Evolutionary conservation across 1,140 invertebrate species (phyloP).

Genomic region (Calephelis virginiensis): DNA sequence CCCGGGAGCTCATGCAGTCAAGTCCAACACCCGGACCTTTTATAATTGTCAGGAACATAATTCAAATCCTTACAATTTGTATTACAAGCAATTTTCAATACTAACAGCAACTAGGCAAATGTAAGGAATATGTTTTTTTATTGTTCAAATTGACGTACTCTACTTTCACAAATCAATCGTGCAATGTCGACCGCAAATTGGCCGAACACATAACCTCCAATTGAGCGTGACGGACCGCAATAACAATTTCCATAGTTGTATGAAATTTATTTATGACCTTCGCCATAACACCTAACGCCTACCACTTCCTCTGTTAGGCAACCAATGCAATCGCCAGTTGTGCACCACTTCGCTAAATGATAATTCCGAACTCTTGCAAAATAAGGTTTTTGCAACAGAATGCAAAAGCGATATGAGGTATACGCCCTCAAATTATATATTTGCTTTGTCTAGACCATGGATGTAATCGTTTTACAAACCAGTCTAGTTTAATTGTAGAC

Average conservation of each 20-base stretch:
- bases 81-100: no score
- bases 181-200: constrained; percentile 37
- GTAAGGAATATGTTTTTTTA: constrained; percentile 6
- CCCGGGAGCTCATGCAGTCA: no score
- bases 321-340: constrained; percentile 59
- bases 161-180: constrained; percentile 32
- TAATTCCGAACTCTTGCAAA: constrained; percentile 72
- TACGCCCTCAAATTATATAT: constrained; percentile 67
- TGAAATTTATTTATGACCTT: constrained; percentile 58
- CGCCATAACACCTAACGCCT: constrained; percentile 59
- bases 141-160: constrained; percentile 16
- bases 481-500: constrained; percentile 18
- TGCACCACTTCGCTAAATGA: constrained; percentile 73
- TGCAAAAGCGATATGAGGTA: constrained; percentile 64
- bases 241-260: constrained; percentile 43
- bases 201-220: constrained; percentile 28
- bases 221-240: constrained; percentile 42
- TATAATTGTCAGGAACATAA: background rate
- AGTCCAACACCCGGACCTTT: no score
- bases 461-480: constrained; percentile 26
- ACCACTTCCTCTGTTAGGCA: constrained; percentile 60
- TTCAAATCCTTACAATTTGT: no score
- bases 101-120: background rate
- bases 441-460: constrained; percentile 48
- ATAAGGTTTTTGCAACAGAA: constrained; percentile 60